Conservation (phyloP, 2,797 vertebrate species). For the Sternotherus odoratus region DNA sequence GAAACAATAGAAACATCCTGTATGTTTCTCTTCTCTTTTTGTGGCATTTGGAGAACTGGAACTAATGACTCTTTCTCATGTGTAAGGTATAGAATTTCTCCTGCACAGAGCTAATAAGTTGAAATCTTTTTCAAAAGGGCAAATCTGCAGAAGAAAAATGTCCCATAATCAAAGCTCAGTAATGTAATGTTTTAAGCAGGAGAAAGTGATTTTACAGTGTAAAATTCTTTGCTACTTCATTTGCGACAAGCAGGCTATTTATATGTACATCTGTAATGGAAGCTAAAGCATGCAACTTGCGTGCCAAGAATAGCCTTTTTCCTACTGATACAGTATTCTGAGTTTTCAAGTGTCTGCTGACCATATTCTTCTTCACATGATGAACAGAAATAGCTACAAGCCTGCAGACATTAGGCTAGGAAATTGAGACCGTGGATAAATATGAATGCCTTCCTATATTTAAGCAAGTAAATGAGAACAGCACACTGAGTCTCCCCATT, state of each 20-base stretch:
- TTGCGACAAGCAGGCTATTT: conserved; percentile 24
- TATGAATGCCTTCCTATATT: neutral
- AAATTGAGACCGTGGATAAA: neutral
- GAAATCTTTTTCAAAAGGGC: neutral
- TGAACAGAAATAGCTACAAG: conserved; percentile 15
- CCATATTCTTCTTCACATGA: conserved; percentile 4
- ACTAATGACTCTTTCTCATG: neutral
- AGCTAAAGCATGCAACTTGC: conserved; percentile 27
- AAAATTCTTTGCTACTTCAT: conserved; percentile 4
- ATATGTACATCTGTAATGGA: conserved; percentile 9
- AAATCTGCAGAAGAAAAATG: conserved; percentile 16
- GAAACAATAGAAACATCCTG: neutral
- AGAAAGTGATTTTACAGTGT: conserved; percentile 6
- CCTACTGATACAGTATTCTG: neutral
- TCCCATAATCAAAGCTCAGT: neutral
- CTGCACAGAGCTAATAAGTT: neutral
- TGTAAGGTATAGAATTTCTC: neutral
- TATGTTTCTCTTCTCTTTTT: neutral
- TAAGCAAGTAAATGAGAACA: neutral
- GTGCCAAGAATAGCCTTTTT: conserved; percentile 31
- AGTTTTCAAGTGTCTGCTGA: neutral
- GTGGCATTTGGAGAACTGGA: neutral
- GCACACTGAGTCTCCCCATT: neutral
- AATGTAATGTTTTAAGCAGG: conserved; percentile 4
- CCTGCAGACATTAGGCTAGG: neutral